Evolutionary conservation across 37 sponge, comb jelly and placozoan species (phyloP).

Genomic region (Cliona cf. orientalis): DNA sequence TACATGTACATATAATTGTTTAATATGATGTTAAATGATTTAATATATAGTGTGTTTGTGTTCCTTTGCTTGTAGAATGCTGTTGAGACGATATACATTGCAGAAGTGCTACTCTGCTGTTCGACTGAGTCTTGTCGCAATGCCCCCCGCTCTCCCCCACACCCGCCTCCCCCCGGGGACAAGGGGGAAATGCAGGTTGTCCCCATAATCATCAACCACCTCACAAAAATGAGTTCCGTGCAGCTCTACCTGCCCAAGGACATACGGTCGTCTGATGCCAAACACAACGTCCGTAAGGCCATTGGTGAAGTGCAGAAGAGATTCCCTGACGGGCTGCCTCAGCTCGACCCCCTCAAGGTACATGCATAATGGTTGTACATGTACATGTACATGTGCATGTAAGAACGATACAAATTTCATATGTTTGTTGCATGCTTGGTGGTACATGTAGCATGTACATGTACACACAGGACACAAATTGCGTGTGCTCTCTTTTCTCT

Average conservation of each 20-base stretch:
- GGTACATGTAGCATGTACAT: no score
- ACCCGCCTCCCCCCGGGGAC: conserved; percentile 79
- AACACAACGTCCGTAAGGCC: conserved; percentile 66
- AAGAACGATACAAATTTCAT: no score
- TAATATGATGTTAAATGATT: not conserved
- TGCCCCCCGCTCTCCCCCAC: conserved; percentile 72
- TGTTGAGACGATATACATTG: conserved; percentile 77
- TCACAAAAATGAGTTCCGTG: conserved; percentile 83
- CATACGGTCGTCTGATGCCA: conserved; percentile 70
- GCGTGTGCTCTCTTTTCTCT: no score
- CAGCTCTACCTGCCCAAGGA: conserved; percentile 91
- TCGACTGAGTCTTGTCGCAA: conserved; percentile 65
- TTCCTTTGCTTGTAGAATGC: conserved; percentile 31
- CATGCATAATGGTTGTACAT: no score
- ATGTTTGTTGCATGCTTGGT: no score
- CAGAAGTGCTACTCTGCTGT: conserved; percentile 86
- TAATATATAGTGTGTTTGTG: not conserved
- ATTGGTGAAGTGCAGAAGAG: conserved; percentile 86
- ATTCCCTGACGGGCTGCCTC: conserved; percentile 89
- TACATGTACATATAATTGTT: not conserved
- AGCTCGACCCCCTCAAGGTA: conserved; percentile 90
- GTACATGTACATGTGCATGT: no score
- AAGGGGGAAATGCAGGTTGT: conserved; percentile 91
- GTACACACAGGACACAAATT: no score
- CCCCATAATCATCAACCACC: conserved; percentile 76